A percentile compares a stretch with the other conserved stretches of the same genome.
Conservation (phyloP, 1,140 invertebrate species). For the Aphis craccivora region DNA sequence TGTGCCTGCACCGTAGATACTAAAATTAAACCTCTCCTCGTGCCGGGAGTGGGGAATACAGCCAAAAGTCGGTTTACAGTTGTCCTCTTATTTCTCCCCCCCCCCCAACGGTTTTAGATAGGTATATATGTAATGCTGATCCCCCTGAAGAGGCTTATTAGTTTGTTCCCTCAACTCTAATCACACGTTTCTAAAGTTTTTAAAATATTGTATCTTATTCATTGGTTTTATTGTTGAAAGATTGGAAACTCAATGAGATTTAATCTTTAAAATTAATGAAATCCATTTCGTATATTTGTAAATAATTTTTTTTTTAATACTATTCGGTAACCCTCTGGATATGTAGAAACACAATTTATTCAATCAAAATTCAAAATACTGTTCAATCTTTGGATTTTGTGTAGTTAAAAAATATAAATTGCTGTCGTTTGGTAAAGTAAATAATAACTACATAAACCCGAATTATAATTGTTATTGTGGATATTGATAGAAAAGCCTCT, state of each 20-base stretch:
- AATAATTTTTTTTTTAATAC: not conserved
- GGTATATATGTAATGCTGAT: not conserved
- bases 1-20: not conserved
- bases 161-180: not conserved
- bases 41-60: not conserved
- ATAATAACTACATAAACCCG: not conserved
- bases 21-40: not conserved
- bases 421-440: not conserved
- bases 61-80: not conserved
- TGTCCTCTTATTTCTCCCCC: not conserved
- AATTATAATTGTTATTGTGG: not conserved
- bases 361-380: not conserved
- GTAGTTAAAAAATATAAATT: not conserved
- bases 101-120: not conserved
- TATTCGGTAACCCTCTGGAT: not conserved
- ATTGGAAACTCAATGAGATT: not conserved
- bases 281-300: not conserved
- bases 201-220: not conserved
- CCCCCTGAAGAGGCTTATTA: not conserved
- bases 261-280: not conserved
- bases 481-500: not conserved
- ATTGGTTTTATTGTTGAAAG: not conserved
- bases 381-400: not conserved
- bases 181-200: not conserved
- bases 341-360: not conserved